phyloP scores from a whole-genome alignment of 2,888 invertebrate species.

The Aelia acuminata region DNA sequence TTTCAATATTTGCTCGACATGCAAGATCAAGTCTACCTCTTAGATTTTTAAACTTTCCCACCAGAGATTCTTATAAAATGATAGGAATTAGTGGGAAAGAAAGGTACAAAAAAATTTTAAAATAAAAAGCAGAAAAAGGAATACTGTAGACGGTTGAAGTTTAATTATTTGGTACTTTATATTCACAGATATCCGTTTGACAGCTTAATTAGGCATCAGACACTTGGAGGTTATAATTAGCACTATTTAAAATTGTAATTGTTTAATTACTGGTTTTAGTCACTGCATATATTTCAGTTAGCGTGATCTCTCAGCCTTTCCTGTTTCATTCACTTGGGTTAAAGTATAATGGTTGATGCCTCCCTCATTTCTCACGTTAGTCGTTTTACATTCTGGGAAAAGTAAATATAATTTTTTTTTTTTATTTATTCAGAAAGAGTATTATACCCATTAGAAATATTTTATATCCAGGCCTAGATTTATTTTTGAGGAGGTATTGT shows the following conservation, averaged over 20 bases:
- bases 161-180: constrained; percentile 38
- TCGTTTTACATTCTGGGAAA: too few relatives aligned
- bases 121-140: too few relatives aligned
- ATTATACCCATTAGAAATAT: too few relatives aligned
- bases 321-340: background rate
- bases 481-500: too few relatives aligned
- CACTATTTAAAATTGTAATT: constrained; percentile 39
- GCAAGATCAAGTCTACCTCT: background rate
- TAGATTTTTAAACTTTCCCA: background rate
- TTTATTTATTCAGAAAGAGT: too few relatives aligned
- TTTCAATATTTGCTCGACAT: background rate
- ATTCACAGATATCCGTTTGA: constrained; percentile 29
- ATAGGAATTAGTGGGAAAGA: constrained; percentile 14
- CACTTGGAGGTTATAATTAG: constrained; percentile 42
- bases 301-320: constrained; percentile 13
- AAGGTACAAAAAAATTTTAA: too few relatives aligned
- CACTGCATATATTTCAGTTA: constrained; percentile 22
- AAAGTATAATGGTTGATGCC: background rate
- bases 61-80: background rate
- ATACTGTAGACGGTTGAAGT: background rate
- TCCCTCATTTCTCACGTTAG: background rate
- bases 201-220: constrained; percentile 40
- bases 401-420: too few relatives aligned
- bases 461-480: too few relatives aligned
- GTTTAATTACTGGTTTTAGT: constrained; percentile 53